phyloP scores from a whole-genome alignment of 2,113 vertebrate species.

The Herpetotheres cachinnans region DNA sequence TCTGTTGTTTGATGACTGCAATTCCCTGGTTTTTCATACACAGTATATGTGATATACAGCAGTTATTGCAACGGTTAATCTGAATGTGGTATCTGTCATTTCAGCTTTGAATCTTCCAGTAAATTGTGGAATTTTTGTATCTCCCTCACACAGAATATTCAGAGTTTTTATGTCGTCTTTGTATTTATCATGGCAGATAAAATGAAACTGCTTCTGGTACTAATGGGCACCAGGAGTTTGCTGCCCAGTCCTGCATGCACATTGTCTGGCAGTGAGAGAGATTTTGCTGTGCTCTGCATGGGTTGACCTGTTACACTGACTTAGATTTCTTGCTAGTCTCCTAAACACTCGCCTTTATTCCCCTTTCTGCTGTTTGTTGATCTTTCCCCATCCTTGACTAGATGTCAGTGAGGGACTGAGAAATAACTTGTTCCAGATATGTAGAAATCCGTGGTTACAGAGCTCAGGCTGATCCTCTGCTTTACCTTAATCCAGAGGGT shows the following conservation, averaged over 20 bases:
- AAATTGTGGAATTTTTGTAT: neutral
- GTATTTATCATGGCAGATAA: neutral
- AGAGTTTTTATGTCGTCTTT: neutral
- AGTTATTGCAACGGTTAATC: neutral
- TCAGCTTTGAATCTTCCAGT: neutral
- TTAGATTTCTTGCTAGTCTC: neutral
- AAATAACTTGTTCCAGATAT: conserved; percentile 23
- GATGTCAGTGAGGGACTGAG: conserved; percentile 29
- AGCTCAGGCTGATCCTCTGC: conserved; percentile 17
- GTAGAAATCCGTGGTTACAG: conserved; percentile 32
- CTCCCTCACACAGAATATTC: neutral
- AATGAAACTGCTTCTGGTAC: neutral
- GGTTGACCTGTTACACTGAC: neutral
- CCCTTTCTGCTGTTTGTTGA: neutral
- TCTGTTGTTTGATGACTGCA: neutral
- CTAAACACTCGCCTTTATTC: conserved; percentile 7
- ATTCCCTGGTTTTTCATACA: neutral
- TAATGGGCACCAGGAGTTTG: neutral
- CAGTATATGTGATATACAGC: neutral
- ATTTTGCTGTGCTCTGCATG: neutral
- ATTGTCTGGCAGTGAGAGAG: neutral
- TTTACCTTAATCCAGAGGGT: conserved; percentile 39
- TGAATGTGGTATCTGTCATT: neutral
- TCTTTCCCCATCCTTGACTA: conserved; percentile 25
- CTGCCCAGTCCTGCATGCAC: neutral